phyloP scores from a whole-genome alignment of 2,888 invertebrate genomes.

The Malacosoma neustria region DNA sequence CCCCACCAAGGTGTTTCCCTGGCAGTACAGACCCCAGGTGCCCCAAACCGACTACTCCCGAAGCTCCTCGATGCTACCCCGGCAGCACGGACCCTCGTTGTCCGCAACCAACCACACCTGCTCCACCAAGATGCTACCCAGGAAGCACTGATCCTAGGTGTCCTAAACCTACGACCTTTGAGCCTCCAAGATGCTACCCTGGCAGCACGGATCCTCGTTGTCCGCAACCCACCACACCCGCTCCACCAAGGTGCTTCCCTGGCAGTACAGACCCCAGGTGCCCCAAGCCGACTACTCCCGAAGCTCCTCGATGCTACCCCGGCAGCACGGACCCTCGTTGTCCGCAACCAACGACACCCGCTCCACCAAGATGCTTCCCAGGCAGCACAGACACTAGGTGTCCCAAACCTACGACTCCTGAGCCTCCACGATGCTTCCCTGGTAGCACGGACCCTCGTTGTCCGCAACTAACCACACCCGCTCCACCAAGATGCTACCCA shows the following conservation, averaged over 20 bases:
- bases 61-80: slow-evolving; percentile 23
- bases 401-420: slow-evolving; percentile 15
- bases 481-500: slow-evolving; percentile 30
- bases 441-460: slow-evolving; percentile 27
- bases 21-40: slow-evolving; percentile 24
- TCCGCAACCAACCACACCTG: slow-evolving; percentile 17
- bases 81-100: slow-evolving; percentile 28
- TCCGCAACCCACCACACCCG: too few relatives aligned
- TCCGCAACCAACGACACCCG: slow-evolving; percentile 20
- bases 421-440: slow-evolving; percentile 21
- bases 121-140: slow-evolving; percentile 18
- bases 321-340: slow-evolving; percentile 19
- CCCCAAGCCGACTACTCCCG: slow-evolving; percentile 20
- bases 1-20: slow-evolving; percentile 14
- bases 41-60: slow-evolving; percentile 21
- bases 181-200: slow-evolving; percentile 22
- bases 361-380: slow-evolving; percentile 33
- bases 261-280: slow-evolving; percentile 18
- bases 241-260: slow-evolving; percentile 20
- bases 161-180: slow-evolving; percentile 20
- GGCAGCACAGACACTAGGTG: slow-evolving; percentile 34
- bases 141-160: slow-evolving; percentile 19
- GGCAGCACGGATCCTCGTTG: too few relatives aligned
- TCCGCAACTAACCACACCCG: slow-evolving; percentile 21
- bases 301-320: slow-evolving; percentile 18